Evolutionary conservation across 2,113 vertebrate genomes (phyloP).

Genomic region (Bubo scandiacus): DNA sequence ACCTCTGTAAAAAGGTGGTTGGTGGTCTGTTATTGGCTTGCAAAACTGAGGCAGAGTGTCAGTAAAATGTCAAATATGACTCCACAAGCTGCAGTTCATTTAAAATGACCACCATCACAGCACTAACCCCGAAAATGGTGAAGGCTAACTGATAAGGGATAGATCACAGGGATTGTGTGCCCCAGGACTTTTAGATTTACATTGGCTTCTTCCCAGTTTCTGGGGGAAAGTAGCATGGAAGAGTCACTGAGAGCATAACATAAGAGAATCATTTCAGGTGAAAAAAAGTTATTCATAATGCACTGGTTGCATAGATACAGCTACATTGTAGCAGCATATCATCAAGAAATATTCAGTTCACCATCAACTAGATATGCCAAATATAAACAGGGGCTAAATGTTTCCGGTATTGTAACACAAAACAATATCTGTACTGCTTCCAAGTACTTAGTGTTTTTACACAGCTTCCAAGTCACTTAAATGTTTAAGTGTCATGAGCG

Average conservation of each 20-base stretch:
- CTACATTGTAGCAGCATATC: background rate
- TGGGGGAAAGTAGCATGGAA: background rate
- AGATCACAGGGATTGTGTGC: background rate
- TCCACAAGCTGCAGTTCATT: background rate
- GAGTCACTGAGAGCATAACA: background rate
- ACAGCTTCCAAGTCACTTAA: background rate
- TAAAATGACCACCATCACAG: background rate
- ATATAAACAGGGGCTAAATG: background rate
- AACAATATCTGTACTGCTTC: rapidly evolving
- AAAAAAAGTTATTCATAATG: background rate
- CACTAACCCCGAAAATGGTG: background rate
- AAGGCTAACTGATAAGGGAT: background rate
- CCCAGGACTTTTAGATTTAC: background rate
- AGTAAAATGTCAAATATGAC: background rate
- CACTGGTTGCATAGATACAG: background rate
- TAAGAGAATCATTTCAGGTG: background rate
- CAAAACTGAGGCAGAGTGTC: background rate
- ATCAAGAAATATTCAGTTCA: background rate
- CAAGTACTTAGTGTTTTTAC: background rate
- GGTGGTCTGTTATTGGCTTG: background rate
- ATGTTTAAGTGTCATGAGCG: rapidly evolving
- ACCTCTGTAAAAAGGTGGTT: background rate
- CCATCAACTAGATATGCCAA: background rate
- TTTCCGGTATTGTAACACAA: background rate
- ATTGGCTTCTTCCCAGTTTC: background rate